Conservation (phyloP, 1,140 invertebrate genomes). For the Cotesia glomerata region DNA sequence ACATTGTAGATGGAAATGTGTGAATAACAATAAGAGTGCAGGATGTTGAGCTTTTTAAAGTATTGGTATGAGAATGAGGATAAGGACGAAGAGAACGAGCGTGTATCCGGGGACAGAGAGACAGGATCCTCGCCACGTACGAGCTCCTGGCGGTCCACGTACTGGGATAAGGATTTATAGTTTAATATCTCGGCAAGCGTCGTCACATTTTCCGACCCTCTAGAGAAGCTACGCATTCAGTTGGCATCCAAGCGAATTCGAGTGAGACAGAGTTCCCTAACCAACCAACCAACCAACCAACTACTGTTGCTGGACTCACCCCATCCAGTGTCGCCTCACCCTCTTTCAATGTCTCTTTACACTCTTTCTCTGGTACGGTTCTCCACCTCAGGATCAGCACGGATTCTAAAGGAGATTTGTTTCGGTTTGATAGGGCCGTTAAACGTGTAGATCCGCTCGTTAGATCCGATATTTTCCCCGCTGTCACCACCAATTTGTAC, state of each 20-base stretch:
- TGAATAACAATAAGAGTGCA: background rate
- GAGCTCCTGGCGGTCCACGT: slow-evolving; percentile 48
- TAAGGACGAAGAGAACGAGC: background rate
- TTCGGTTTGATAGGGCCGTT: slow-evolving; percentile 55
- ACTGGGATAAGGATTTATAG: slow-evolving; percentile 64
- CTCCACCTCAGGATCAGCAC: slow-evolving; percentile 38
- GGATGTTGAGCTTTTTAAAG: background rate
- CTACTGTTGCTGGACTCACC: slow-evolving; percentile 9
- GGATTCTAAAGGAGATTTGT: slow-evolving; percentile 54
- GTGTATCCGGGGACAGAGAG: slow-evolving; percentile 21
- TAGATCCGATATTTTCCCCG: slow-evolving; percentile 47
- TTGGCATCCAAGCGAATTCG: background rate
- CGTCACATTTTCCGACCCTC: slow-evolving; percentile 61
- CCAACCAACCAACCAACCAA: slow-evolving; percentile 27
- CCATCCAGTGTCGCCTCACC: slow-evolving; percentile 23
- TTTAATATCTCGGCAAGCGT: slow-evolving; percentile 63
- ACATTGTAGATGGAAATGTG: background rate
- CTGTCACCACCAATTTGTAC: background rate
- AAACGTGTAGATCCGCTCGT: slow-evolving; percentile 56
- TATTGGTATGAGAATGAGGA: background rate
- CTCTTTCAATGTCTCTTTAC: background rate
- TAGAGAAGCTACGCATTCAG: slow-evolving; percentile 49
- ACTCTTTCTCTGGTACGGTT: background rate
- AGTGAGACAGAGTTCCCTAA: background rate
- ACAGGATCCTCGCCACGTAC: slow-evolving; percentile 20